A percentile compares a stretch with the other conserved stretches of the same genome.
phyloP scores from a whole-genome alignment of 2,797 vertebrate genomes.

The Scyliorhinus canicula region DNA sequence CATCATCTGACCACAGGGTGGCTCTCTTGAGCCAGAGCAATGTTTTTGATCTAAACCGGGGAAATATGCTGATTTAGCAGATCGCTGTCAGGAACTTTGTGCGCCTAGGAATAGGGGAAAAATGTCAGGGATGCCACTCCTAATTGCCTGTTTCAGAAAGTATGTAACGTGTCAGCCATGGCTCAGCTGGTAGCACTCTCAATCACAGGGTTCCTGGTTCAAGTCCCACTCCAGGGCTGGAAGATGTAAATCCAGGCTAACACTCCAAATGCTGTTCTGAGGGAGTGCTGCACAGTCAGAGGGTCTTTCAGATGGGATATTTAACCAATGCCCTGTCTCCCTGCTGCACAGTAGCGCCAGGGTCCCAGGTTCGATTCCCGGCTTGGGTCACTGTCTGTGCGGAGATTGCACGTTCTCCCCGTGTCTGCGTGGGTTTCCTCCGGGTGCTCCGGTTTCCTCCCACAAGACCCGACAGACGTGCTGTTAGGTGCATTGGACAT shows the following conservation, averaged over 20 bases:
- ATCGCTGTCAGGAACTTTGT: not conserved
- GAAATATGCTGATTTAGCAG: not conserved
- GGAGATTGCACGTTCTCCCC: no score
- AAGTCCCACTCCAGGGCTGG: not conserved
- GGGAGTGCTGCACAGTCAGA: no score
- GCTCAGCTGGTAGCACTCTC: not conserved
- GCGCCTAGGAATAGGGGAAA: not conserved
- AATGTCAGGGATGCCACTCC: not conserved
- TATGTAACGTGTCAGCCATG: not conserved
- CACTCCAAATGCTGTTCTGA: not conserved
- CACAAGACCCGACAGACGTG: no score
- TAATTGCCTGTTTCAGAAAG: not conserved
- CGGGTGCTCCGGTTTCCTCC: no score
- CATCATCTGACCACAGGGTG: conserved; percentile 46
- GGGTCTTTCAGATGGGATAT: not conserved
- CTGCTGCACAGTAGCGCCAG: no score
- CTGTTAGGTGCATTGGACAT: no score
- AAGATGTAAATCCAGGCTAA: not conserved
- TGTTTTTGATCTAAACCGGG: not conserved
- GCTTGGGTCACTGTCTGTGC: no score
- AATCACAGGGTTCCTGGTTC: not conserved
- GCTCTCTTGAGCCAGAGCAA: conserved; percentile 46
- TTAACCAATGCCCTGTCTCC: not conserved
- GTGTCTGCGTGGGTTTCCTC: no score
- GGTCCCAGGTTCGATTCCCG: no score